Evolutionary conservation across 2,797 vertebrate genomes (phyloP), one percentile per base, ranked within the genome.

Genomic region (Echeneis naucrates): DNA sequence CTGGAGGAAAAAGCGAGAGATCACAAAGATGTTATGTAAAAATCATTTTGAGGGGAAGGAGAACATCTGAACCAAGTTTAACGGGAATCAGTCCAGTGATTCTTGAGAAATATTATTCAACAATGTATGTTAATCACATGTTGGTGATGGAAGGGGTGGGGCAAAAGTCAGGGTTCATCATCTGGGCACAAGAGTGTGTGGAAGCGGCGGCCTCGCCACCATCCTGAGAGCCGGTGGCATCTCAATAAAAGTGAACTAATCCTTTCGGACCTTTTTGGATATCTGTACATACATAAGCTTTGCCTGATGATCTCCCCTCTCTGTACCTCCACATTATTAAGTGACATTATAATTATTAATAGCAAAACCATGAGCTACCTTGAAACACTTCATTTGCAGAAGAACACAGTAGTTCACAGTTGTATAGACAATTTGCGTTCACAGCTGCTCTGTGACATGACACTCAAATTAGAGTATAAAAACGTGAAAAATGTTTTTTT

Each of bases 261-360:
- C 54, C 17, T 47, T 72, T 32, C 45, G 70, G 21, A 68, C 27
- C 4, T 30, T 57, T 67, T 40, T 72, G 27, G 60, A 81, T 77
- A 65, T n/a, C n/a, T n/a, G 72, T 81, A 57, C 17, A n/a, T 27
- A 68, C 65, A 37, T 2, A 64, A n/a, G 63, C 51, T 44, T 77
- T 75, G 56, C 84, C 84, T 87, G 80, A 90, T 81, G 55, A 71
- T 62, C 50, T 56, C 37, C 40, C 40, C n/a, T 58, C 35, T 55
- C 14, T 63, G 59, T 23, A 66, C 33, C 40, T 37, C 40, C 56
- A 73, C 33, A 61, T 50, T 33, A 40, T 65, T 42, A 52, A 56
- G 27, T 51, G 48, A 61, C 60, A 69, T 71, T 66, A 57, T 60
- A 55, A 48, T 74, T 66, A 58, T 66, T 42, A 42, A 4, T 35